Evolutionary conservation across 2,888 invertebrate species (phyloP), one percentile per base, ranked within the genome.

Genomic region (Leptopilina syphax): DNA sequence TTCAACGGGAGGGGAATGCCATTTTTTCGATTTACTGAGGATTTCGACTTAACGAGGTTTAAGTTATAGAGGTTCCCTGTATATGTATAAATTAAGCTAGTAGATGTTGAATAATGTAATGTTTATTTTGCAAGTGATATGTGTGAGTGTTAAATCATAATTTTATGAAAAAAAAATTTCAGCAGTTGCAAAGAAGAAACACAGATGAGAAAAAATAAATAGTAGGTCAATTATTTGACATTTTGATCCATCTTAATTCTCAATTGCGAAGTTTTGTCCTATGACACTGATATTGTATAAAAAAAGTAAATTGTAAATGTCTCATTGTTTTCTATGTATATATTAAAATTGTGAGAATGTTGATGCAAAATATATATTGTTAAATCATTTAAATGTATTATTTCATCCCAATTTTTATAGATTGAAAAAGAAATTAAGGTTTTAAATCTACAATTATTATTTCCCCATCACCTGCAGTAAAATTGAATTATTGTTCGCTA

Each of bases 321-420:
- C 70, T 78, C 76, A 83, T 83, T 86, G 83, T 77, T 86, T 85
- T 85, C 86, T 86, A 85, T 84, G 85, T 86, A 86, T 77, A 63
- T 63, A 81, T 83, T 84, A 83, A 81, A 82, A 85, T 83, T 85
- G 84, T 85, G 84, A 80, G 84, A 84, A 85, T 85, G 84, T 85
- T 85, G 79, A 84, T 81, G 82, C 82, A 44, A 81, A 84, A 84
- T 84, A 84, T 85, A 85, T 83, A 85, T 85, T 84, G 83, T 84
- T 81, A 83, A 81, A 83, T 81, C 77, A 73, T 73, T 57, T 12
- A 70, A 54, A 3, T 54, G 0, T 50, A 50, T 50, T 50, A 10
- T 12, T 18, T 18, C 18, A 18, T 18, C 18, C 18, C 18, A 18
- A 18, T 18, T 18, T 18, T 18, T 18, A 18, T 18, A 18, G 18